Evolutionary conservation across 2,888 invertebrate species (phyloP).

Genomic region (Diogma glabrata): DNA sequence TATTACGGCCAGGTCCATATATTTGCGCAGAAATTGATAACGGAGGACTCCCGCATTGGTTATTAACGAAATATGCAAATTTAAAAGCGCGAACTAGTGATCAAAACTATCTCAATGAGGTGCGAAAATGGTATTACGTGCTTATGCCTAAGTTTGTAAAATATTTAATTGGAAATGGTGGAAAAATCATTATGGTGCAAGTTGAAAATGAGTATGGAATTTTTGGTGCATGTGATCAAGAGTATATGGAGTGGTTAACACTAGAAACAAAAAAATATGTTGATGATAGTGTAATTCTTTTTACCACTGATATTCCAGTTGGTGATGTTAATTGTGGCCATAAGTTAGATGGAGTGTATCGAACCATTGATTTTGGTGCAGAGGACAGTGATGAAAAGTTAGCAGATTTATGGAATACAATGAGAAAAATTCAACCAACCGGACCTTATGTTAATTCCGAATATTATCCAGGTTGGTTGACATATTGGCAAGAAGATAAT

Average conservation of each 20-base stretch:
- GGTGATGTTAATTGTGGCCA: constrained; percentile 51
- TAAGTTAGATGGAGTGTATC: constrained; percentile 55
- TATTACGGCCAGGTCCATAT: constrained; percentile 80
- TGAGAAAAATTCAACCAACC: constrained; percentile 42
- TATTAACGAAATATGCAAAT: constrained; percentile 49
- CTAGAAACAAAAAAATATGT: constrained; percentile 43
- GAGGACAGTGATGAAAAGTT: constrained; percentile 27
- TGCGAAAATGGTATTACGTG: constrained; percentile 41
- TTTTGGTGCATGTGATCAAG: constrained; percentile 56
- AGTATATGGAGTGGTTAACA: constrained; percentile 55
- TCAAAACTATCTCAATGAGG: constrained; percentile 46
- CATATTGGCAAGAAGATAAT: constrained; percentile 67
- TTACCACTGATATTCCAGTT: constrained; percentile 69
- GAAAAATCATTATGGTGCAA: constrained; percentile 79
- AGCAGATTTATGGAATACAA: constrained; percentile 33
- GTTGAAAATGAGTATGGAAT: constrained; percentile 93
- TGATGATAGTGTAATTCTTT: constrained; percentile 59
- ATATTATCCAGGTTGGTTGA: constrained; percentile 87
- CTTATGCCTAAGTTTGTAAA: constrained; percentile 39
- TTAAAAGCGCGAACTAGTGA: constrained; percentile 55
- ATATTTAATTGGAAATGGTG: constrained; percentile 55
- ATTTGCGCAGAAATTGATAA: constrained; percentile 86
- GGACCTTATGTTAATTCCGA: constrained; percentile 86
- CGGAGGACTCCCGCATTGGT: constrained; percentile 73
- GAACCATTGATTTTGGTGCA: constrained; percentile 66